These are phyloP conservation scores for Osmerus mordax DNA, from an alignment of 2,113 vertebrate genomes.

Conservation along the genomic window DNA sequence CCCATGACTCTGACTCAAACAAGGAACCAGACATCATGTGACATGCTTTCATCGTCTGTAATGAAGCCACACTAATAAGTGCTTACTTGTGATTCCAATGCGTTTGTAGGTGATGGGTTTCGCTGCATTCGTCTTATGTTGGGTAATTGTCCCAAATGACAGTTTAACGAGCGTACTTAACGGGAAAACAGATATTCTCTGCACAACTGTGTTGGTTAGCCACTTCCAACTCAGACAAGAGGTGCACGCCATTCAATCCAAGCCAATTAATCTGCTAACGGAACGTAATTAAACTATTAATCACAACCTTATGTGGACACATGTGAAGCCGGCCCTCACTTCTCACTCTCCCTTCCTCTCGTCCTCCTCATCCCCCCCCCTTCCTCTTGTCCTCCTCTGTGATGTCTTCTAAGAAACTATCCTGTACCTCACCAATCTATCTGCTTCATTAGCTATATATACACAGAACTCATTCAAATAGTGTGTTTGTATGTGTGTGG, in stretches of 20 bases:
- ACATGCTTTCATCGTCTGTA: too few relatives aligned
- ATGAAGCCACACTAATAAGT: neutral
- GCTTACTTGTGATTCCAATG: neutral
- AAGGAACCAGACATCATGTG: too few relatives aligned
- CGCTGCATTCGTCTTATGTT: slow-evolving; percentile 16
- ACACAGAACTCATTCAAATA: too few relatives aligned
- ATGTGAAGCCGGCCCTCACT: slow-evolving; percentile 13
- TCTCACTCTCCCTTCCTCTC: neutral
- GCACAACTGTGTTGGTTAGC: neutral
- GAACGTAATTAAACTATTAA: slow-evolving; percentile 44
- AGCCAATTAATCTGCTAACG: slow-evolving; percentile 36
- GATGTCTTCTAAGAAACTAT: too few relatives aligned
- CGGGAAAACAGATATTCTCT: neutral
- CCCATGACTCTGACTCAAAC: too few relatives aligned
- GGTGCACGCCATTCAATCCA: slow-evolving; percentile 26
- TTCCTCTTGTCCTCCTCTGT: too few relatives aligned
- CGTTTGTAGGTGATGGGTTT: neutral
- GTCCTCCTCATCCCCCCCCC: too few relatives aligned
- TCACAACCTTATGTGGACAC: slow-evolving; percentile 30
- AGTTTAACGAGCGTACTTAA: slow-evolving; percentile 36
- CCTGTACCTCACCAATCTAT: too few relatives aligned
- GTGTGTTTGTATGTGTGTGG: too few relatives aligned
- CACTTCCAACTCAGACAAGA: neutral
- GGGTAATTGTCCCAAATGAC: slow-evolving; percentile 38
- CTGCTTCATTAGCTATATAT: too few relatives aligned